Evolutionary conservation across 2,797 vertebrate genomes (phyloP), one percentile per base, ranked within the genome.

Genomic region (Lepilemur septentrionalis): DNA sequence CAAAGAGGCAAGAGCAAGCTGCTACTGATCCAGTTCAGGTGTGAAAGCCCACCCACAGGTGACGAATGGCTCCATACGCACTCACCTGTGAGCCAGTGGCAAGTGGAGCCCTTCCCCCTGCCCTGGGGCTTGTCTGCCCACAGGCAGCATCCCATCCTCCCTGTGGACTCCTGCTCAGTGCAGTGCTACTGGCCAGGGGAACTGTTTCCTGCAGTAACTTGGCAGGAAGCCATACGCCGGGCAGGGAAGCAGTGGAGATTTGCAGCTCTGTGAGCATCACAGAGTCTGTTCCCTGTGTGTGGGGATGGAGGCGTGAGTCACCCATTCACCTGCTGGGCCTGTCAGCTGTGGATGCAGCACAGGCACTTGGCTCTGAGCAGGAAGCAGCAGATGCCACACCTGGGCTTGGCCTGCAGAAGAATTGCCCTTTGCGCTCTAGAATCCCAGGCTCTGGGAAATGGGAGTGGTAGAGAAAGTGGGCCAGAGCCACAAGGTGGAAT

Each of bases 191-290:
- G 30, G 57, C 92, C 88, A 32, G 32, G 75, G 81, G 69, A 95
- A 41, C 38, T 63, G 5, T 93, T 95, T 43, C 88, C 95, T 97
- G 73, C 50, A 32, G 38, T 96, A 97, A 96, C 82, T 96, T 93
- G 96, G 7, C 88, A 83, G 88, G 0, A 0, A 55, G 15, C 32
- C 67, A 50, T 73, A 8, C 65, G 9, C 30, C 0, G 72, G 83
- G 25, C 91, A 73, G 46, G 94, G 55, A 82, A 92, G 30, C 43
- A n/a, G 5, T 38, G 13, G 41, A 75, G 50, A 79, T 3, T 8
- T 25, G 32, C 20, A 7, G 23, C 22, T 75, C 30, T 25, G 4
- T 35, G 41, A 57, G 9, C 2, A 0, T 38, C 30, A 7, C 41
- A 7, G 32, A 73, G n/a, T 41, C 70, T 70, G 11, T 92, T 63